Evolutionary conservation across 2,888 invertebrate species (phyloP).

Genomic region (Scotopteryx bipunctaria): DNA sequence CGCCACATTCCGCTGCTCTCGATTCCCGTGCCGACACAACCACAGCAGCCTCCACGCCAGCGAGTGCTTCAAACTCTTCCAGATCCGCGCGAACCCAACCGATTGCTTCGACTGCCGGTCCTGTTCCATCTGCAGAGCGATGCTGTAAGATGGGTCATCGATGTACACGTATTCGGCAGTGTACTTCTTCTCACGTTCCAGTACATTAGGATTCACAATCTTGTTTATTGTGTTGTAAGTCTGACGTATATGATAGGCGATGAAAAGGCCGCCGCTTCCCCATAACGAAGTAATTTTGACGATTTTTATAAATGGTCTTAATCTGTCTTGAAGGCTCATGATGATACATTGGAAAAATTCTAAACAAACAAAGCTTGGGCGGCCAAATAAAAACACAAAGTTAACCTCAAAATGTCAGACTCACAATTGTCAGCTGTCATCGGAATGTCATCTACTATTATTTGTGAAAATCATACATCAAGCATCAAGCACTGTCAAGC

Average conservation of each 20-base stretch:
- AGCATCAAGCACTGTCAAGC: too few species aligned
- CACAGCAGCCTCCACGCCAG: constrained; percentile 86
- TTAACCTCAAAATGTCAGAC: constrained; percentile 14
- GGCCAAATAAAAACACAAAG: constrained; percentile 16
- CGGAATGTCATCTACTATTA: too few species aligned
- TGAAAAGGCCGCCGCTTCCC: constrained; percentile 53
- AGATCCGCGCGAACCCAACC: constrained; percentile 68
- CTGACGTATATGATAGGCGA: constrained; percentile 60
- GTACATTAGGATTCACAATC: constrained; percentile 66
- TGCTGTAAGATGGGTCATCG: constrained; percentile 68
- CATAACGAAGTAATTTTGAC: constrained; percentile 55
- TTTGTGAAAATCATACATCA: too few species aligned
- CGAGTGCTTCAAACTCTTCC: constrained; percentile 86
- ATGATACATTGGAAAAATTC: constrained; percentile 37
- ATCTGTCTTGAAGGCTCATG: constrained; percentile 62
- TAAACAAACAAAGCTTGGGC: background rate
- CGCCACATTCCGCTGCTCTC: constrained; percentile 85
- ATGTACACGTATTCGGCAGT: constrained; percentile 75
- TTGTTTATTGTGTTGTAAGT: constrained; percentile 54
- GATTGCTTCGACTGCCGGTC: constrained; percentile 54
- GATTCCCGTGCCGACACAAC: constrained; percentile 86
- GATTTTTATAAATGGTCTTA: constrained; percentile 54
- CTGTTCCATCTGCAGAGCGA: constrained; percentile 55
- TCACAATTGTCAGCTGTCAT: background rate
- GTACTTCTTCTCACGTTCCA: constrained; percentile 70